Conservation (phyloP, 2,888 invertebrate genomes). For the Stenurella melanura region DNA sequence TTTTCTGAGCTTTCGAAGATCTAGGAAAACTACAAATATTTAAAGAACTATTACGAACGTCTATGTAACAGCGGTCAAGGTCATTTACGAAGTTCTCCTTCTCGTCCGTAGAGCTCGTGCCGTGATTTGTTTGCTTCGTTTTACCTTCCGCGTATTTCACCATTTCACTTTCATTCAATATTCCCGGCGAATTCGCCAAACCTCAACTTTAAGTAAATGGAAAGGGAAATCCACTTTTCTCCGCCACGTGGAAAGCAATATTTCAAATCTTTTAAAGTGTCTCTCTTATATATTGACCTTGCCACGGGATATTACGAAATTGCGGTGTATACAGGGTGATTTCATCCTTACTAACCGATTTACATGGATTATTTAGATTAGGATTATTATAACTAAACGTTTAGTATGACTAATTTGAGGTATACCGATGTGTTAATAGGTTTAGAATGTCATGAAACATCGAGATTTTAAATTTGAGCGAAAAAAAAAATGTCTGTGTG, state of each 20-base stretch:
- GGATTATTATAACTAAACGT: too few relatives aligned
- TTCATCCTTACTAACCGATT: conserved; percentile 3
- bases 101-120: conserved; percentile 23
- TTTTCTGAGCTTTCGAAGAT: neutral
- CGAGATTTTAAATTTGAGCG: too few relatives aligned
- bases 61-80: conserved; percentile 35
- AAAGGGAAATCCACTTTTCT: conserved; percentile 42
- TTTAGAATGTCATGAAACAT: too few relatives aligned
- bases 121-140: conserved; percentile 42
- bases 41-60: conserved; percentile 8
- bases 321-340: neutral
- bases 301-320: neutral
- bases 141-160: conserved; percentile 26
- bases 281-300: conserved; percentile 27
- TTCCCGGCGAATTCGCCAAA: conserved; percentile 42
- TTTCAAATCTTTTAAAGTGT: conserved; percentile 35
- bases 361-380: neutral
- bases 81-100: neutral
- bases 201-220: conserved; percentile 39
- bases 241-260: conserved; percentile 21
- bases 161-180: conserved; percentile 44
- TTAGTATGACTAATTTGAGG: too few relatives aligned
- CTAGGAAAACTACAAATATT: neutral
- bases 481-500: too few relatives aligned
- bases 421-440: too few relatives aligned